Conservation (phyloP, 2,113 vertebrate species). For the Corythoichthys haematopterus region DNA sequence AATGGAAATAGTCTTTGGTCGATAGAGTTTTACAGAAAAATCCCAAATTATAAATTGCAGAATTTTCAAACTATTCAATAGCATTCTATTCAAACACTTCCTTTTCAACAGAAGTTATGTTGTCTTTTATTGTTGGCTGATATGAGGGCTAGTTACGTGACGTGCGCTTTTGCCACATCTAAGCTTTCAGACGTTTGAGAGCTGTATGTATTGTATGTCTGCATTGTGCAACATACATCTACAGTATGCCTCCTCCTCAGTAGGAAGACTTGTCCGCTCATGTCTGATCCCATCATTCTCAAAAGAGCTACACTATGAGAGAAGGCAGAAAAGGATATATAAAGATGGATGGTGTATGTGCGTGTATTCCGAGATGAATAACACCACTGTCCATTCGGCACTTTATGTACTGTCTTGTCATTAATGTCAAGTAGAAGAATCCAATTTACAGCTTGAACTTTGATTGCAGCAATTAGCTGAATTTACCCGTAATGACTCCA, state of each 20-base stretch:
- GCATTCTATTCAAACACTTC: too few relatives aligned
- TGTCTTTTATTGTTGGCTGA: background rate
- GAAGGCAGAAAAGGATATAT: slow-evolving; percentile 24
- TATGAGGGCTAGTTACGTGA: background rate
- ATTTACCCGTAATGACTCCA: background rate
- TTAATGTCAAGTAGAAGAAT: slow-evolving; percentile 3
- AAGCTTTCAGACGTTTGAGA: background rate
- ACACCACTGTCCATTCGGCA: background rate
- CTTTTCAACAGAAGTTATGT: too few relatives aligned
- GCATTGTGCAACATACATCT: background rate
- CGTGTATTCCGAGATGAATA: slow-evolving; percentile 14
- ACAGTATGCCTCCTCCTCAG: slow-evolving; percentile 25
- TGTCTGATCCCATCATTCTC: slow-evolving; percentile 56
- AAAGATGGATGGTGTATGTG: slow-evolving; percentile 10
- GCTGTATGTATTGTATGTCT: slow-evolving; percentile 6
- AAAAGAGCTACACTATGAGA: slow-evolving; percentile 18
- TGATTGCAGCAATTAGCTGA: slow-evolving; percentile 7
- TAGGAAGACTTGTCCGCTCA: slow-evolving; percentile 32
- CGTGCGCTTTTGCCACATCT: too few relatives aligned
- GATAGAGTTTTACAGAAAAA: too few relatives aligned
- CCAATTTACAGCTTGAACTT: slow-evolving; percentile 3
- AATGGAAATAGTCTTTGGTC: too few relatives aligned
- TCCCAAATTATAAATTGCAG: too few relatives aligned
- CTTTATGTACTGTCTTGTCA: background rate
- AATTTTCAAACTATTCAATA: too few relatives aligned